Conservation (phyloP, 64 coral and sea anemone species). For the Cladopsammia gracilis region DNA sequence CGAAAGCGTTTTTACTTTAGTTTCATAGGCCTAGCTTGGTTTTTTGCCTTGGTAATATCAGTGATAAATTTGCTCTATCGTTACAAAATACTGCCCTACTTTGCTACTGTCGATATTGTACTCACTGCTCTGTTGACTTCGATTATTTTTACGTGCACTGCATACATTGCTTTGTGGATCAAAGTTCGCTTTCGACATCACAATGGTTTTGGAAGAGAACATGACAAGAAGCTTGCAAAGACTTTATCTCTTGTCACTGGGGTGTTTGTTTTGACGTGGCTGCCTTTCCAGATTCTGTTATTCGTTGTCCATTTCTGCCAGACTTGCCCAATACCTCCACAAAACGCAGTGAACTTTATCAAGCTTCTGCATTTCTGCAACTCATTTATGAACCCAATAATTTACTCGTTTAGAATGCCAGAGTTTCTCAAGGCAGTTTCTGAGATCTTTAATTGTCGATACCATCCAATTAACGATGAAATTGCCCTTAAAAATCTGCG, state of each 20-base stretch:
- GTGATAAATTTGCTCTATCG: constrained; percentile 32
- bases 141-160: constrained; percentile 18
- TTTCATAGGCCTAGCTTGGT: constrained; percentile 12
- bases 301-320: constrained; percentile 28
- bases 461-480: not conserved
- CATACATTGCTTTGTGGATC: constrained; percentile 39
- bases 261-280: constrained; percentile 51
- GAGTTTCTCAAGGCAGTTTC: constrained; percentile 31
- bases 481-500: not conserved
- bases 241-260: constrained; percentile 38
- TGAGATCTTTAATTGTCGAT: constrained; percentile 1
- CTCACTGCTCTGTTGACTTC: constrained; percentile 52
- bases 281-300: constrained; percentile 25
- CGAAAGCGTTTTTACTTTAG: constrained; percentile 3
- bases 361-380: constrained; percentile 67
- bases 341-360: constrained; percentile 37
- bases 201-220: not conserved
- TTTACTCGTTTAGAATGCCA: constrained; percentile 56
- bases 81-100: not conserved
- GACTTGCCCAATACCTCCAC: not conserved
- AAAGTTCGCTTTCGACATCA: constrained; percentile 7
- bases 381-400: constrained; percentile 46
- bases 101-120: constrained; percentile 19
- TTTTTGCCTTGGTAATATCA: not conserved
- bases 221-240: constrained; percentile 36